Evolutionary conservation across 2,797 vertebrate genomes (phyloP).

Genomic region (Antennarius maculatus): DNA sequence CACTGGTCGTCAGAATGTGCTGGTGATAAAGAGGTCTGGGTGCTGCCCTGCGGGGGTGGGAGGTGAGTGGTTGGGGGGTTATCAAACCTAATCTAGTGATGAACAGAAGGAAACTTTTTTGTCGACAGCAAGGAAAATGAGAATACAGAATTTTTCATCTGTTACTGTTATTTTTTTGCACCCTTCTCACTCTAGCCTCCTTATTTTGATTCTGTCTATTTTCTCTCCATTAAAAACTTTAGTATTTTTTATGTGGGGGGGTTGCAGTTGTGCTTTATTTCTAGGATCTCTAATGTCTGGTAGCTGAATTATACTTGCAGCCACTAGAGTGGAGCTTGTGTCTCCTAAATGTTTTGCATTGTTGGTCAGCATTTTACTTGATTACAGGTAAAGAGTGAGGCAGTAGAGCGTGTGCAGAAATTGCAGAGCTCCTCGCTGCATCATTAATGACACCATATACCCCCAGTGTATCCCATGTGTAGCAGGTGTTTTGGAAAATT

Average conservation of each 20-base stretch:
- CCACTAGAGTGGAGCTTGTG: neutral
- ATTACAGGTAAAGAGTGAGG: constrained; percentile 35
- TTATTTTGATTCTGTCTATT: constrained; percentile 1
- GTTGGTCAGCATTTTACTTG: constrained; percentile 20
- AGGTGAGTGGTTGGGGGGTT: neutral
- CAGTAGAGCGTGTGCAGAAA: neutral
- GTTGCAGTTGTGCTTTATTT: constrained; percentile 29
- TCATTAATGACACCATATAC: constrained; percentile 40
- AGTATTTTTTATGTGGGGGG: constrained; percentile 51
- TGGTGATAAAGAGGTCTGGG: constrained; percentile 60
- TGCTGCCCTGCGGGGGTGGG: constrained; percentile 26
- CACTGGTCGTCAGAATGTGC: constrained; percentile 46
- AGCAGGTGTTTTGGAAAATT: constrained; percentile 55
- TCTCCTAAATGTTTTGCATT: constrained; percentile 11
- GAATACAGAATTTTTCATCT: neutral
- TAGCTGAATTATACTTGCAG: constrained; percentile 50
- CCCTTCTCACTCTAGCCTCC: neutral
- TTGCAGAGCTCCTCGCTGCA: constrained; percentile 30
- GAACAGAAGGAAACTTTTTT: constrained; percentile 13
- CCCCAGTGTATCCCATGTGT: constrained; percentile 30
- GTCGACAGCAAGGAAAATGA: constrained; percentile 13
- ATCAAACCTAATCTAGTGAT: constrained; percentile 21
- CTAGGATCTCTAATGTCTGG: constrained; percentile 46
- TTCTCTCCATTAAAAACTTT: constrained; percentile 10
- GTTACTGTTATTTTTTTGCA: constrained; percentile 1